Conservation (phyloP, 1,140 invertebrate species). For the Whitmania pigra region DNA sequence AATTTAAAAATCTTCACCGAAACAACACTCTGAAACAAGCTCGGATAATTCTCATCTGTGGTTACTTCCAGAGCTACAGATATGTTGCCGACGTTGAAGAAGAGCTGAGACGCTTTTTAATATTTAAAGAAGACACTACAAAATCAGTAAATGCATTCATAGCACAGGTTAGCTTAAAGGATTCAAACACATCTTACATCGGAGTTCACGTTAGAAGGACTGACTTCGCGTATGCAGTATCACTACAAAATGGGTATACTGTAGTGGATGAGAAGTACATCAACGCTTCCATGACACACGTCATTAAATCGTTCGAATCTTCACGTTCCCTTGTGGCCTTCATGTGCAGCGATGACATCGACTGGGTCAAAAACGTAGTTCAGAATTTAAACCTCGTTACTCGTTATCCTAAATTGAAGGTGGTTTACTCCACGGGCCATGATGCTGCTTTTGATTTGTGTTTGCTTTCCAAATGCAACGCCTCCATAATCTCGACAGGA, state of each 20-base stretch:
- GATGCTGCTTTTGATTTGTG: constrained; percentile 43
- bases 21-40: not conserved
- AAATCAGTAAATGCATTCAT: not conserved
- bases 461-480: too few species aligned
- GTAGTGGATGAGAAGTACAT: constrained; percentile 1
- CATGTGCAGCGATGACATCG: not conserved
- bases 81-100: not conserved
- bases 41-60: not conserved
- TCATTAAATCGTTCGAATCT: not conserved
- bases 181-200: not conserved
- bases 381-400: not conserved
- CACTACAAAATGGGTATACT: not conserved
- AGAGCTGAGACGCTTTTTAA: not conserved
- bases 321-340: not conserved
- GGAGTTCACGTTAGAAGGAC: not conserved
- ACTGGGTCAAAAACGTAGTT: not conserved
- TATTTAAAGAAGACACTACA: not conserved
- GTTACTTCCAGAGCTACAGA: not conserved
- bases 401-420: not conserved
- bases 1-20: not conserved
- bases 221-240: not conserved
- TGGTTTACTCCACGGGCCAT: not conserved
- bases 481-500: constrained; percentile 27
- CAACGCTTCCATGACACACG: not conserved
- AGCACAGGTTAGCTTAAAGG: not conserved